Conservation (phyloP, 2,113 vertebrate species). For the Toxotes chatareus region DNA sequence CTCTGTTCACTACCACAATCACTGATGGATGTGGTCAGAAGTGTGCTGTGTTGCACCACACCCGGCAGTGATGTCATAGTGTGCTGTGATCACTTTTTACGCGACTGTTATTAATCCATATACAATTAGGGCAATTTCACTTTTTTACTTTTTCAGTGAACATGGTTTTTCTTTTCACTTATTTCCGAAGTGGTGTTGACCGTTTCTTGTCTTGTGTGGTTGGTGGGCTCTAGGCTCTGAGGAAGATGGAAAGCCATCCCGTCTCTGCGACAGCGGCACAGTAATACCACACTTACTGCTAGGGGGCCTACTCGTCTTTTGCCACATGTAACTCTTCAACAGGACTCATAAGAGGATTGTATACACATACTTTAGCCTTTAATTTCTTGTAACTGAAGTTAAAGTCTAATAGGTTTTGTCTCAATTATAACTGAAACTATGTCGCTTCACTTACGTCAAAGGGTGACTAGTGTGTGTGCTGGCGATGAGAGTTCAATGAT, state of each 20-base stretch:
- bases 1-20: background rate
- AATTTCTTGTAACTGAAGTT: background rate
- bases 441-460: conserved; percentile 39
- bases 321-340: background rate
- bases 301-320: too few species aligned
- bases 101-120: too few species aligned
- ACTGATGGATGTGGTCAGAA: background rate
- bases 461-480: conserved; percentile 55
- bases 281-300: too few species aligned
- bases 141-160: too few species aligned
- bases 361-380: conserved; percentile 1
- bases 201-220: too few species aligned
- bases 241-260: too few species aligned
- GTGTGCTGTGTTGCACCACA: background rate
- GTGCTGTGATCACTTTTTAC: background rate
- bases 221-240: too few species aligned
- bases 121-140: too few species aligned
- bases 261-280: too few species aligned
- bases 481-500: conserved; percentile 23
- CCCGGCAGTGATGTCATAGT: background rate
- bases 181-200: too few species aligned
- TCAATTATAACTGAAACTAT: conserved; percentile 21
- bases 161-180: too few species aligned
- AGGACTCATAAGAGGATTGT: background rate
- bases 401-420: background rate